Conservation (phyloP, 2,113 vertebrate genomes). For the Pelodiscus sinensis region DNA sequence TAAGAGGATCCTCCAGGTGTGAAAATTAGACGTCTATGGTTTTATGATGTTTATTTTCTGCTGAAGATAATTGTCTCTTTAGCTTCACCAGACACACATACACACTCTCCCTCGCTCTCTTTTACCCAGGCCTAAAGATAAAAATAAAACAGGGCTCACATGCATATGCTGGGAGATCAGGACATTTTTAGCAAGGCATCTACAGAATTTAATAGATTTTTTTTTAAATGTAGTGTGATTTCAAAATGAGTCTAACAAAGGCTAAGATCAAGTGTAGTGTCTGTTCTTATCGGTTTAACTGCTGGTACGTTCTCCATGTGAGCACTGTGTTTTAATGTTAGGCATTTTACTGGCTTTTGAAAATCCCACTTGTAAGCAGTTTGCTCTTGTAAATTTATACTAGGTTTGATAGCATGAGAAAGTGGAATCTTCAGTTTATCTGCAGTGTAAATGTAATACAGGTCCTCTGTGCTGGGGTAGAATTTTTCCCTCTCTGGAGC, state of each 20-base stretch:
- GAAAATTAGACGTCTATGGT: constrained; percentile 81
- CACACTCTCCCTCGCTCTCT: constrained; percentile 10
- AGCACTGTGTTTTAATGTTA: neutral
- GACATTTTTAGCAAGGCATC: constrained; percentile 24
- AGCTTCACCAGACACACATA: constrained; percentile 61
- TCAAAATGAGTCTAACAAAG: neutral
- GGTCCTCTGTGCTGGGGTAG: neutral
- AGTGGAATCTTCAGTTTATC: neutral
- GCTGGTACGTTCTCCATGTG: no score
- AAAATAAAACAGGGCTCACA: neutral
- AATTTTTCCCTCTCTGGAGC: rapidly evolving
- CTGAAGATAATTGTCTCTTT: constrained; percentile 77
- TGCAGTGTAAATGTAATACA: rapidly evolving
- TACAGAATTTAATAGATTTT: constrained; percentile 56
- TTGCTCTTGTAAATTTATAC: neutral
- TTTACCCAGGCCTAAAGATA: constrained; percentile 45
- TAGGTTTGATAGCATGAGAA: neutral
- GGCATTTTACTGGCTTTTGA: neutral
- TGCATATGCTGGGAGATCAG: constrained; percentile 25
- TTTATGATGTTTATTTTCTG: constrained; percentile 83
- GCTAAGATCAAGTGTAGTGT: no score
- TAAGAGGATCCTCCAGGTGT: constrained; percentile 79
- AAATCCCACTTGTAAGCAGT: constrained; percentile 19
- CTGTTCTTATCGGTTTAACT: no score
- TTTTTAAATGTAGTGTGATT: neutral